These are phyloP conservation scores for Lepidocolaptes lacrymiger DNA, from an alignment of 2,797 vertebrate genomes.

Conservation along the genomic window DNA sequence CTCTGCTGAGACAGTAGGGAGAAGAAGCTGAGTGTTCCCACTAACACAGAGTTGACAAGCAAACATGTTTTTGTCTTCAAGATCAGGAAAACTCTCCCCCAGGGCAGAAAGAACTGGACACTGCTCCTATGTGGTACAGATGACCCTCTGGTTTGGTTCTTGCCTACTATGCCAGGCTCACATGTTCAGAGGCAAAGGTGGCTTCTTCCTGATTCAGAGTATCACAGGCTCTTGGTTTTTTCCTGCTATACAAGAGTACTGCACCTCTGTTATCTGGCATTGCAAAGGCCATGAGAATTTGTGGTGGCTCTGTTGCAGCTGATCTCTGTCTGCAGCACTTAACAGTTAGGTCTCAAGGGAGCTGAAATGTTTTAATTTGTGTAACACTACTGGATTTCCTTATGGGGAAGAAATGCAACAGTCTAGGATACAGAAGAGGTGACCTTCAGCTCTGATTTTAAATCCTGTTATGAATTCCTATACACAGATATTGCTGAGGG, in stretches of 20 bases:
- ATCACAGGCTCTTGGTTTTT: background rate
- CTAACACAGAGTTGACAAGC: background rate
- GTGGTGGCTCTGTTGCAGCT: slow-evolving; percentile 10
- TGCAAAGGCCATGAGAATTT: background rate
- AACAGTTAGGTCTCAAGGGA: slow-evolving; percentile 6
- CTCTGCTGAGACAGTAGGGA: background rate
- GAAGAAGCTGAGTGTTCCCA: background rate
- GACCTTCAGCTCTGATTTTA: slow-evolving; percentile 52
- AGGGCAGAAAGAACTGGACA: background rate
- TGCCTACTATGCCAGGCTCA: accelerated
- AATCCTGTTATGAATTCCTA: slow-evolving; percentile 10
- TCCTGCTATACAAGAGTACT: background rate
- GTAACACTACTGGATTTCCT: slow-evolving; percentile 28
- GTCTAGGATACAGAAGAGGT: slow-evolving; percentile 24
- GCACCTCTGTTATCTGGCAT: background rate
- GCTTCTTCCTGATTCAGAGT: background rate
- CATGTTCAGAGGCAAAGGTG: background rate
- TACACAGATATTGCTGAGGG: slow-evolving; percentile 7
- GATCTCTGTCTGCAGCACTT: slow-evolving; percentile 19
- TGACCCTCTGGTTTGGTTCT: background rate
- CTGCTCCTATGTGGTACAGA: background rate
- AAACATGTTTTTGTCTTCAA: background rate
- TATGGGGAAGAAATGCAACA: slow-evolving; percentile 1
- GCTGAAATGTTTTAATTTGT: slow-evolving; percentile 46
- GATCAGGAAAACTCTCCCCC: background rate